Conservation (phyloP, 2,888 invertebrate species). For the Allygus modestus region DNA sequence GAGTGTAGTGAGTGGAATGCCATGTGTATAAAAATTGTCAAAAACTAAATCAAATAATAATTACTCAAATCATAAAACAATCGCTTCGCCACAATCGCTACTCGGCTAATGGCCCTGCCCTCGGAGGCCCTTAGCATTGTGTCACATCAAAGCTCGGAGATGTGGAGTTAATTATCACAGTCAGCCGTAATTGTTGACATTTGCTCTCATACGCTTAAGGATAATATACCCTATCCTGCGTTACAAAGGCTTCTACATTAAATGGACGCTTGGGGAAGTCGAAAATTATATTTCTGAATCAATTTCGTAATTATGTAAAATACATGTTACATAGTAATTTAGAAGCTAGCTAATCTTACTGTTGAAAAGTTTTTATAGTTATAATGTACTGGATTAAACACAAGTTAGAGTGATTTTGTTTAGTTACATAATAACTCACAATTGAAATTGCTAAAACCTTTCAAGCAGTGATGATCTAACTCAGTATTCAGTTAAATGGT, state of each 20-base stretch:
- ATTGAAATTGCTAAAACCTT: too few relatives aligned
- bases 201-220: constrained; percentile 20
- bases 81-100: neutral
- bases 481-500: too few relatives aligned
- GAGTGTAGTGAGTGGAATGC: too few relatives aligned
- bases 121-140: neutral
- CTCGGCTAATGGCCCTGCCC: neutral
- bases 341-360: too few relatives aligned
- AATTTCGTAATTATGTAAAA: neutral
- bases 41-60: too few relatives aligned
- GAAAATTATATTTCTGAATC: neutral
- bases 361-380: too few relatives aligned
- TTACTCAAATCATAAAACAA: neutral
- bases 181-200: constrained; percentile 20
- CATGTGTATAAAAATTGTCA: too few relatives aligned
- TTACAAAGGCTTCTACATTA: constrained; percentile 15
- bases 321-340: too few relatives aligned
- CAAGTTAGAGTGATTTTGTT: too few relatives aligned
- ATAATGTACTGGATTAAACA: too few relatives aligned
- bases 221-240: constrained; percentile 20
- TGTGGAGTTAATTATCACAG: constrained; percentile 7
- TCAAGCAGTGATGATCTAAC: too few relatives aligned
- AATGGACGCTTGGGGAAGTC: constrained; percentile 10
- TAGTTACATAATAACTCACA: too few relatives aligned
- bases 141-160: constrained; percentile 17